Conservation (phyloP, 1,140 invertebrate genomes). For the Cardiocondyla obscurior region DNA sequence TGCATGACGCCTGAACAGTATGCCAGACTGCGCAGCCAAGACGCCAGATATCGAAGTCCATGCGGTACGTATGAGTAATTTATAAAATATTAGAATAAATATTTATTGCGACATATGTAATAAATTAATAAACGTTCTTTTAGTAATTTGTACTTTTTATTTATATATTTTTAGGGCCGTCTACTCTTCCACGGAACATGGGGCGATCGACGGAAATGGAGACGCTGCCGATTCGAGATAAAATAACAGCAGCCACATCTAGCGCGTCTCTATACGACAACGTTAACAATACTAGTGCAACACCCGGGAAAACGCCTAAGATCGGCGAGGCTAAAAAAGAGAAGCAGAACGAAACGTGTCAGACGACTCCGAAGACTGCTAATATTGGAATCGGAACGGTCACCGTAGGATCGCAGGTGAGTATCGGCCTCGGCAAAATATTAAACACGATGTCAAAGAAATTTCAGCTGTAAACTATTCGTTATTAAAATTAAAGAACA, state of each 20-base stretch:
- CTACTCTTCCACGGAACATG: constrained; percentile 92
- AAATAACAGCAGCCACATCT: constrained; percentile 92
- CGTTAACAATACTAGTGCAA: constrained; percentile 84
- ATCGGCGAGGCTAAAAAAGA: constrained; percentile 77
- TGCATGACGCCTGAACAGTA: constrained; percentile 98
- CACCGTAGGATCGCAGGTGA: constrained; percentile 84
- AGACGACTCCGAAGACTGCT: constrained; percentile 80
- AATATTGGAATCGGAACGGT: constrained; percentile 85
- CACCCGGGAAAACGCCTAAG: constrained; percentile 77
- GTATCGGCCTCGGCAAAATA: neutral
- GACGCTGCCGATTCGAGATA: constrained; percentile 86
- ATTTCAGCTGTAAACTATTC: neutral
- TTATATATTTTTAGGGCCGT: constrained; percentile 80
- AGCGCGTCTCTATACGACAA: constrained; percentile 96
- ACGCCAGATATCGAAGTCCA: constrained; percentile 91
- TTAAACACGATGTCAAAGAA: neutral
- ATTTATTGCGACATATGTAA: neutral
- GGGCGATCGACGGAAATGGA: constrained; percentile 89
- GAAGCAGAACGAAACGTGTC: constrained; percentile 81
- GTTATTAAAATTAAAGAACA: neutral
- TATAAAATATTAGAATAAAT: constrained; percentile 15
- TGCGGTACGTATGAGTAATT: constrained; percentile 67
- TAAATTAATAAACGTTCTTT: neutral
- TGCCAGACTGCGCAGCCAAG: constrained; percentile 91
- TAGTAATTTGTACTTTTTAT: neutral